Base-by-base conservation (phyloP, 2,888 invertebrate genomes). In the Leptarthrus brevirostris region DNA sequence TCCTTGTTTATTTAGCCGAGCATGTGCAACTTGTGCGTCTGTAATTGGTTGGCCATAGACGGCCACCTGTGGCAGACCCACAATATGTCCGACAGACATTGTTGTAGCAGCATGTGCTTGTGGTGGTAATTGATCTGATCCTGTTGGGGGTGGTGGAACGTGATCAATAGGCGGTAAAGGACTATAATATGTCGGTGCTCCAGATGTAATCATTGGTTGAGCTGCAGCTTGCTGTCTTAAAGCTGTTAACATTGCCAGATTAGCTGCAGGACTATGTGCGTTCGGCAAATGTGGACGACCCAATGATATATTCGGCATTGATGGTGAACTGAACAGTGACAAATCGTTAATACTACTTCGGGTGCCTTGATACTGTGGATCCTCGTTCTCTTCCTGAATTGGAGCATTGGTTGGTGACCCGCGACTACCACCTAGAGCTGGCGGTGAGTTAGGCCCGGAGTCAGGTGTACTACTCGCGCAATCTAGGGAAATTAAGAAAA, bases 271-370 rank as follows among this genome's bases (percentile, higher is more conserved):
- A 75, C 79, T 80, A 78, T 83, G 83, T 69, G 81, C 80, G 30
- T 44, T 72, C 44, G 86, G 86, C 79, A 89, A 86, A 82, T 89
- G 92, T 77, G 94, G 94, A 80, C 94, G 89, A 74, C 95, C 97
- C 80, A 97, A 88, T 76, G 96, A 96, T 83, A 97, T 97, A 88
- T 97, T 97, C 81, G 97, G 97, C 93, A 97, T 92, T 81, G 97
- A 97, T 74, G 97, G 97, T 80, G 96, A 96, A 80, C 95, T 95
- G 88, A 97, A 97, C 76, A 97, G 89, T 76, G 93, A 86, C 81
- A 93, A 86, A 86, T 93, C 90, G 86, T 87, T 91, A 86, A 87
- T 92, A 87, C 86, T 93, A 86, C 87, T 90, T 82, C 86, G 89
- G 82, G 85, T 90, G 82, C 88, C 86, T 72, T 88, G 88, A 80